Conservation (phyloP, 2,113 vertebrate genomes). For the Bos javanicus region DNA sequence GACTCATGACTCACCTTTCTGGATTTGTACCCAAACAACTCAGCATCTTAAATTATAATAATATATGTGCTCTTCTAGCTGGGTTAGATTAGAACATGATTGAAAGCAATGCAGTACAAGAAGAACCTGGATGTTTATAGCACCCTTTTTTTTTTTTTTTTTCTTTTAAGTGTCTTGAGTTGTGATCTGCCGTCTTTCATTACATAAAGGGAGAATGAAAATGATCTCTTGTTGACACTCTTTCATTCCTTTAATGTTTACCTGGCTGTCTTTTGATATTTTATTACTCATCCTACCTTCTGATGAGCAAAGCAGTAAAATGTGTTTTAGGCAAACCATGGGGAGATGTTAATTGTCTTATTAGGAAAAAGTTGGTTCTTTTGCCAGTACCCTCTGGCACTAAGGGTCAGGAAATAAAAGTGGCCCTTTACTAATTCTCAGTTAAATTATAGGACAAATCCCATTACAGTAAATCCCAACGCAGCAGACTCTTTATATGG, state of each 20-base stretch:
- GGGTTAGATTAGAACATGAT: background rate
- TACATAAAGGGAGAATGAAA: background rate
- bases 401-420: constrained; percentile 2
- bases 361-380: constrained; percentile 23
- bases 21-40: background rate
- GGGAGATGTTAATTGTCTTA: constrained; percentile 40
- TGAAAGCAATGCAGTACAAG: background rate
- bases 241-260: background rate
- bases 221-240: background rate
- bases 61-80: background rate
- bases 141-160: background rate
- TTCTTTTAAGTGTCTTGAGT: background rate
- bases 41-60: background rate
- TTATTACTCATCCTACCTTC: constrained; percentile 25
- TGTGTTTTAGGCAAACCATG: background rate
- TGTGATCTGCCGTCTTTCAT: background rate
- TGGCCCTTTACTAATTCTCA: constrained; percentile 27
- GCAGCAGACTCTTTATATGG: background rate
- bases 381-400: background rate
- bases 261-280: constrained; percentile 40
- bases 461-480: background rate
- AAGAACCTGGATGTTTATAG: background rate
- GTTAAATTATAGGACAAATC: constrained; percentile 8
- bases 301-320: background rate
- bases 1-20: background rate